Conservation (phyloP, 2,888 invertebrate genomes). For the Xanthorhoe designata region DNA sequence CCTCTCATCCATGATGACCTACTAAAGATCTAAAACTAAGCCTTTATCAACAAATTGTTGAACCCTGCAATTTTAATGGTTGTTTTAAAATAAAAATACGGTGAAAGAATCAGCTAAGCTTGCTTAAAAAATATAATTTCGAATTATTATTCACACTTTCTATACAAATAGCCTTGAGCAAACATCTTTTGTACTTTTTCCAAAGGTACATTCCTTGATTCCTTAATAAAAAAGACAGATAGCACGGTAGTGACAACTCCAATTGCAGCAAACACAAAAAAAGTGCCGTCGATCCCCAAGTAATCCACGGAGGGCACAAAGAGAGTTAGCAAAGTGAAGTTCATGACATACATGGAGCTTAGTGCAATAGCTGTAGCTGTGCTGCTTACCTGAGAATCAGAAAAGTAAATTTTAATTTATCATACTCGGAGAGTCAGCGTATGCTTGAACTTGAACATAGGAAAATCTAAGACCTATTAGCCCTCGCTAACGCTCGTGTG, state of each 20-base stretch:
- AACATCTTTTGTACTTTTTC: slow-evolving; percentile 56
- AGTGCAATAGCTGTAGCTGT: slow-evolving; percentile 46
- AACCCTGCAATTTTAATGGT: no score
- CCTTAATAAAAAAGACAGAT: slow-evolving; percentile 59
- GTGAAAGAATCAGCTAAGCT: no score
- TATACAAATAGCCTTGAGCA: slow-evolving; percentile 51
- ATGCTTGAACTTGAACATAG: no score
- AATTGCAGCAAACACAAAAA: slow-evolving; percentile 58
- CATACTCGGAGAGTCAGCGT: background rate
- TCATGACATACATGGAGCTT: slow-evolving; percentile 44
- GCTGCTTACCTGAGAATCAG: slow-evolving; percentile 51
- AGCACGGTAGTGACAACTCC: slow-evolving; percentile 51
- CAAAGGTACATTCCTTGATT: slow-evolving; percentile 63
- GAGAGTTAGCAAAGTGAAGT: slow-evolving; percentile 49
- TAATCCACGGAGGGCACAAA: slow-evolving; percentile 47
- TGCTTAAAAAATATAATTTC: background rate
- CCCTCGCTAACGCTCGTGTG: no score
- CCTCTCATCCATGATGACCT: no score
- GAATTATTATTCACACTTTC: slow-evolving; percentile 8
- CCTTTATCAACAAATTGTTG: no score
- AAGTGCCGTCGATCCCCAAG: slow-evolving; percentile 63
- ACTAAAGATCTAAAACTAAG: no score
- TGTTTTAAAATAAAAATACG: no score
- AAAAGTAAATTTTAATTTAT: background rate
- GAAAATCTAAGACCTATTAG: no score